Percentiles rank a stretch among this genome's conserved stretches.
Conservation (phyloP, 2,113 vertebrate species). For the Sylvietta virens region DNA sequence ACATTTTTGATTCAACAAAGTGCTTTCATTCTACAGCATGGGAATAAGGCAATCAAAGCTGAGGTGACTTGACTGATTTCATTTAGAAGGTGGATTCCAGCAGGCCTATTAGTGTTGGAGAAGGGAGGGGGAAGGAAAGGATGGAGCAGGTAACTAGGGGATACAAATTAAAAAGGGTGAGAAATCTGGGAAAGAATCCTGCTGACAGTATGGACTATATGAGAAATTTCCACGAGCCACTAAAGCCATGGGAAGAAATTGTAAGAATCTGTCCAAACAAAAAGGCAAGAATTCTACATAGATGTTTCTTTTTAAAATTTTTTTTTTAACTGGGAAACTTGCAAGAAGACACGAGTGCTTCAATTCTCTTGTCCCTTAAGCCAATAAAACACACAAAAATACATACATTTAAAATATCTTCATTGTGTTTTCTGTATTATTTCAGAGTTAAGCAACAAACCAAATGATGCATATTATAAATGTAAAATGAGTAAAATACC, state of each 20-base stretch:
- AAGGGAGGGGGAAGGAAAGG: slow-evolving; percentile 60
- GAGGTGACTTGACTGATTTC: slow-evolving; percentile 56
- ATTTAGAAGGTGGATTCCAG: slow-evolving; percentile 63
- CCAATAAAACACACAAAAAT: background rate
- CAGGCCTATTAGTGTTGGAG: slow-evolving; percentile 44
- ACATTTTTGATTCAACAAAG: slow-evolving; percentile 65
- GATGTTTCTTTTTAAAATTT: background rate
- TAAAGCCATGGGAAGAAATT: slow-evolving; percentile 75
- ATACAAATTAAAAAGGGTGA: slow-evolving; percentile 82
- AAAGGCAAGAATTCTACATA: slow-evolving; percentile 61
- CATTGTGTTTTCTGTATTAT: background rate
- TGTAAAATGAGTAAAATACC: background rate
- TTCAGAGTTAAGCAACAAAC: background rate
- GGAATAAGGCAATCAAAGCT: slow-evolving; percentile 57
- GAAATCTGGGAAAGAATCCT: slow-evolving; percentile 79
- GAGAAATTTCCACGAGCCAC: slow-evolving; percentile 77
- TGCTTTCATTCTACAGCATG: slow-evolving; percentile 39
- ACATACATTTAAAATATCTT: background rate
- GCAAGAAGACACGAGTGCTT: background rate
- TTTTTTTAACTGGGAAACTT: background rate
- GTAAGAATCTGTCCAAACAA: slow-evolving; percentile 74
- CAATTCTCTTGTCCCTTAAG: background rate
- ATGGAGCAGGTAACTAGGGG: slow-evolving; percentile 82
- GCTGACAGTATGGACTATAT: slow-evolving; percentile 71
- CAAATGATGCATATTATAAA: background rate